Conservation (phyloP, 2,113 vertebrate genomes). For the Lathamus discolor region DNA sequence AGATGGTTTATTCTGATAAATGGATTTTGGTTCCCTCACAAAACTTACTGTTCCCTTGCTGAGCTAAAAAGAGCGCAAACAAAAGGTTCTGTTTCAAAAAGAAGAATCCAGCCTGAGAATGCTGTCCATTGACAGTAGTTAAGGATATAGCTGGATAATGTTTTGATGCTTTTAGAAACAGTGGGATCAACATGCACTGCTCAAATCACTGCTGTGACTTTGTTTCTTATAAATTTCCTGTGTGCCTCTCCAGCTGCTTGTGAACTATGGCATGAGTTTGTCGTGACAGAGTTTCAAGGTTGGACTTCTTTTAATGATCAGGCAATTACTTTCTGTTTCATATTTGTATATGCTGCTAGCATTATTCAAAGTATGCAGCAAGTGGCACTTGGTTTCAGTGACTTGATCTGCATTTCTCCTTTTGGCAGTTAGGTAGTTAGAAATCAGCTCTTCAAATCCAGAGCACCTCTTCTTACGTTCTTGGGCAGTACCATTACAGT, state of each 20-base stretch:
- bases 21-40: background rate
- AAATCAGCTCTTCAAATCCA: background rate
- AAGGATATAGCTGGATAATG: background rate
- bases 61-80: background rate
- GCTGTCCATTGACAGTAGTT: background rate
- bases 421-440: background rate
- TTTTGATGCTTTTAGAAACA: background rate
- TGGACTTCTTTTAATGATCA: background rate
- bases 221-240: background rate
- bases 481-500: background rate
- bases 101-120: background rate
- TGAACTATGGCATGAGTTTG: background rate
- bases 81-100: background rate
- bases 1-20: background rate
- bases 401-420: background rate
- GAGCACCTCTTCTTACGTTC: background rate
- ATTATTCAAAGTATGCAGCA: background rate
- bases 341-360: background rate
- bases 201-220: background rate
- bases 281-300: background rate
- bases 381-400: background rate
- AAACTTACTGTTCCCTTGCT: background rate
- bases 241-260: background rate
- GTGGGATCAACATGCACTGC: background rate
- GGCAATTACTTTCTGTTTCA: background rate